These are phyloP conservation scores for Chironomus tentans DNA, from an alignment of 2,888 invertebrate species.

Conservation along the genomic window DNA sequence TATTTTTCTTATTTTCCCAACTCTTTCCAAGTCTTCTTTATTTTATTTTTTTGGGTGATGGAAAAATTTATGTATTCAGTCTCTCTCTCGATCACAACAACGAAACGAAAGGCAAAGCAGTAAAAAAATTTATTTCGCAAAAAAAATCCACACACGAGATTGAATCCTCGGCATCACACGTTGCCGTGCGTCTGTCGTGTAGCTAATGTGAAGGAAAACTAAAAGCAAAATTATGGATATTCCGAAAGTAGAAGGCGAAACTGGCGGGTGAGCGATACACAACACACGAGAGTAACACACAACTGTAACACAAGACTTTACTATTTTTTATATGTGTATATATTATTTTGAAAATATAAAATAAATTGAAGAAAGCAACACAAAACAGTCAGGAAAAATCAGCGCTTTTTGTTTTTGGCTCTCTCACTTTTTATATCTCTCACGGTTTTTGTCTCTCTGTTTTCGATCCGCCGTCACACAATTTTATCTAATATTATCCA, in stretches of 20 bases:
- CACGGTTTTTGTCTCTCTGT: background rate
- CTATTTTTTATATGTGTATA: background rate
- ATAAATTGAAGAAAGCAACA: background rate
- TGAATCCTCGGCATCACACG: constrained; percentile 11
- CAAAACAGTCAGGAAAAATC: constrained; percentile 6
- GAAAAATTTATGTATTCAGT: background rate
- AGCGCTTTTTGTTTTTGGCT: background rate
- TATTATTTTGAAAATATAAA: background rate
- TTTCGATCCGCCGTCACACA: background rate
- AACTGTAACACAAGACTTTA: background rate
- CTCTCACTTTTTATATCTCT: background rate
- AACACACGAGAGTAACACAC: background rate
- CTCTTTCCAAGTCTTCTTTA: too few relatives aligned
- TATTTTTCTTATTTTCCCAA: background rate
- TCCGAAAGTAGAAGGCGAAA: constrained; percentile 3
- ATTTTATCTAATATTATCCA: background rate
- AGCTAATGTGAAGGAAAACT: constrained; percentile 25
- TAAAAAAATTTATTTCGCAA: constrained; percentile 3
- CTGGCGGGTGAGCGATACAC: background rate
- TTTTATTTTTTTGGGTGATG: too few relatives aligned
- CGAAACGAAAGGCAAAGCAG: too few relatives aligned
- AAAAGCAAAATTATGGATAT: background rate
- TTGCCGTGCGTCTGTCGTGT: constrained; percentile 21
- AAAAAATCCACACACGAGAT: background rate
- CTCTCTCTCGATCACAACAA: constrained; percentile 4